Conservation (phyloP, 1,140 invertebrate genomes). For the Bombus confusus region DNA sequence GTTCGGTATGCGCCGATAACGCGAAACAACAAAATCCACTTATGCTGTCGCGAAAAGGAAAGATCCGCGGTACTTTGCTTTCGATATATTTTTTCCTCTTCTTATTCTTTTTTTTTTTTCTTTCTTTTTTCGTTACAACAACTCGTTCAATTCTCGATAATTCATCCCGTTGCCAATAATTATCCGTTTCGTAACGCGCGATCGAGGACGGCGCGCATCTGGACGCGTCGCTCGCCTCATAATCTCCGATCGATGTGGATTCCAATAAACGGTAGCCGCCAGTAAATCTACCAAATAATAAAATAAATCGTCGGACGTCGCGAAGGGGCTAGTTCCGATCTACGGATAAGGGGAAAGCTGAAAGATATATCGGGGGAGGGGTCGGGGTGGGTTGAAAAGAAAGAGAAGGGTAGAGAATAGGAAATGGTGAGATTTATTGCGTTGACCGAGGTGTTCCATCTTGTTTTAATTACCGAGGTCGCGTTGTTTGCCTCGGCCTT, state of each 20-base stretch:
- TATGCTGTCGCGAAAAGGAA: conserved; percentile 11
- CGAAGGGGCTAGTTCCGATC: conserved; percentile 55
- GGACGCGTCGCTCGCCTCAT: conserved; percentile 59
- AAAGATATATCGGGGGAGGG: conserved; percentile 38
- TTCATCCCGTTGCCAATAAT: conserved; percentile 29
- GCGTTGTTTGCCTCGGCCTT: conserved; percentile 34
- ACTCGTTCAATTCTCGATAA: not conserved
- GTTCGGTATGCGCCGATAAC: conserved; percentile 35
- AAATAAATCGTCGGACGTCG: conserved; percentile 67
- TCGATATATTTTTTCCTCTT: not conserved
- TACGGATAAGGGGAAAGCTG: conserved; percentile 55
- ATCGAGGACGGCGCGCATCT: conserved; percentile 41
- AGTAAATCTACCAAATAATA: conserved; percentile 72
- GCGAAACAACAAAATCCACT: conserved; percentile 50
- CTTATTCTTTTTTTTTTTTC: too few species aligned
- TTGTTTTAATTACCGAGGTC: conserved; percentile 70
- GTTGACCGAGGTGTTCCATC: conserved; percentile 66
- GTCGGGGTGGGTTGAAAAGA: not conserved
- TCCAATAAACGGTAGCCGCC: conserved; percentile 69
- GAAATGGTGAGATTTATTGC: conserved; percentile 70
- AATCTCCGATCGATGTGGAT: conserved; percentile 62
- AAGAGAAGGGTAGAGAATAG: conserved; percentile 32
- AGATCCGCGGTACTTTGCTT: not conserved
- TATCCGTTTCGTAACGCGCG: conserved; percentile 34
- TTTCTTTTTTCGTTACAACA: too few species aligned